Percentiles rank a stretch among this genome's conserved stretches.
phyloP scores from a whole-genome alignment of 2,113 vertebrate species.

The Silurus glanis region DNA sequence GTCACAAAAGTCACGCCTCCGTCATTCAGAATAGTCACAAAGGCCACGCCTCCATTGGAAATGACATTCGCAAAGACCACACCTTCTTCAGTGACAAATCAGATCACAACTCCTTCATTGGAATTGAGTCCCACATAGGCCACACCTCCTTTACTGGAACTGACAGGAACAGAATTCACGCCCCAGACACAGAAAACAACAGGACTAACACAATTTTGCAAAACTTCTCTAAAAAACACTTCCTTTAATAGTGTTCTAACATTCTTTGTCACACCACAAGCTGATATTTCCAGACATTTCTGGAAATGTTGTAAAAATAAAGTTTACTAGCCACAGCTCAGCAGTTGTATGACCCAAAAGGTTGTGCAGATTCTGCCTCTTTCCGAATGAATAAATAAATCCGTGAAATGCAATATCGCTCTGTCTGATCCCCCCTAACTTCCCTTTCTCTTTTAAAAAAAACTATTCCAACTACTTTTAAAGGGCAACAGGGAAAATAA shows the following conservation, averaged over 20 bases:
- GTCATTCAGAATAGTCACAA: neutral
- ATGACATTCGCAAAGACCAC: no score
- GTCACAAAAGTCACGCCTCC: neutral
- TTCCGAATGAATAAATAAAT: constrained; percentile 31
- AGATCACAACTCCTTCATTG: no score
- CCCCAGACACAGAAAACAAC: neutral
- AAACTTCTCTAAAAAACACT: neutral
- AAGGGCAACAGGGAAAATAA: neutral
- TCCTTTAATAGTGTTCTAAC: neutral
- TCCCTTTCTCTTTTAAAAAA: neutral
- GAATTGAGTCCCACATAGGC: no score
- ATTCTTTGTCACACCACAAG: neutral
- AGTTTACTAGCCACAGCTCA: neutral
- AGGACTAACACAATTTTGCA: neutral
- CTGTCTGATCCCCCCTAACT: neutral
- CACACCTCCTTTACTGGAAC: neutral
- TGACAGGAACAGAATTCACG: neutral
- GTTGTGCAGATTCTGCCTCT: constrained; percentile 10
- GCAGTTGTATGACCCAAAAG: neutral
- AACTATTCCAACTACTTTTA: neutral
- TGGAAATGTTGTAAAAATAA: neutral
- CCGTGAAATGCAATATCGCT: constrained; percentile 28
- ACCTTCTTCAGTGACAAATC: no score
- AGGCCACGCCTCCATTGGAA: neutral
- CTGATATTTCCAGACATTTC: constrained; percentile 6